Percentiles rank a stretch among this genome's conserved stretches.
Conservation (phyloP, 2,888 invertebrate species). For the Hypolimnas misippus region DNA sequence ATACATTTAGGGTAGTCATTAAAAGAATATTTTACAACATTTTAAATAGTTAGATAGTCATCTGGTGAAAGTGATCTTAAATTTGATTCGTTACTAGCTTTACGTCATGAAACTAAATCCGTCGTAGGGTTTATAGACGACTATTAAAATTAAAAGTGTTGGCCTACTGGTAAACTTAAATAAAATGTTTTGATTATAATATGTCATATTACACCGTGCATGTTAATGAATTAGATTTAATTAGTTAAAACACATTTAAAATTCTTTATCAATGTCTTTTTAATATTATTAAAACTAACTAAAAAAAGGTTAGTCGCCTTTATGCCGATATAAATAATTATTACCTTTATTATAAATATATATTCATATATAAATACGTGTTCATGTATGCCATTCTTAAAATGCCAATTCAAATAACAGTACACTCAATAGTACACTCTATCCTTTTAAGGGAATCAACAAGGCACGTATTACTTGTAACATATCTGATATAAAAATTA, state of each 20-base stretch:
- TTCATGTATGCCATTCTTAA: not conserved
- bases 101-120: slow-evolving; percentile 69
- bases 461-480: not conserved
- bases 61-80: slow-evolving; percentile 78
- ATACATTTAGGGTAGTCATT: slow-evolving; percentile 72
- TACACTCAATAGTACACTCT: not conserved
- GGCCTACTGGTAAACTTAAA: not conserved
- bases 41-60: slow-evolving; percentile 82
- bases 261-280: too few species aligned
- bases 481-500: not conserved
- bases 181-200: not conserved
- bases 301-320: not conserved
- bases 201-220: not conserved
- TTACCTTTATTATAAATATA: not conserved
- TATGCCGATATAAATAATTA: not conserved
- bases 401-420: not conserved
- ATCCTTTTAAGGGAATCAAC: not conserved
- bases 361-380: not conserved
- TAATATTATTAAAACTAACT: not conserved
- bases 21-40: slow-evolving; percentile 81
- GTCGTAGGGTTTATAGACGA: slow-evolving; percentile 44
- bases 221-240: not conserved
- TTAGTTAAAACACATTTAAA: not conserved
- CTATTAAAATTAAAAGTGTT: slow-evolving; percentile 23
- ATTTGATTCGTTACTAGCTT: slow-evolving; percentile 70